A percentile compares a stretch with the other conserved stretches of the same genome.
These are phyloP conservation scores for Chloromyia formosa DNA, from an alignment of 2,888 invertebrate species.

Conservation along the genomic window DNA sequence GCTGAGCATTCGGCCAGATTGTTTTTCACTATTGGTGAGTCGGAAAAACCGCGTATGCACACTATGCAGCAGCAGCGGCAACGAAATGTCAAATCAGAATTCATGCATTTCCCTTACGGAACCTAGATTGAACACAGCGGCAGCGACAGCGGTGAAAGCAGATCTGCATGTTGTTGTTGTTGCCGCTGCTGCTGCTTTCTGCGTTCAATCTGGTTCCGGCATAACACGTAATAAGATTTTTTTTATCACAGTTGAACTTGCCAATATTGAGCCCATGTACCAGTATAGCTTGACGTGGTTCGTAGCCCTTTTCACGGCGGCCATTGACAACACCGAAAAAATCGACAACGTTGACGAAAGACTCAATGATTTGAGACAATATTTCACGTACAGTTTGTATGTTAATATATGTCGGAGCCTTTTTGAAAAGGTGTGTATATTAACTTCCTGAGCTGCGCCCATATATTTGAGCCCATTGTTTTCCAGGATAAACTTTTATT, in stretches of 20 bases:
- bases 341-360: conserved; percentile 82
- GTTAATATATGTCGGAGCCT: conserved; percentile 91
- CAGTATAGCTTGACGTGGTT: conserved; percentile 96
- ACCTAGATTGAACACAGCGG: too few species aligned
- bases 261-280: conserved; percentile 96
- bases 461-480: conserved; percentile 38
- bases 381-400: conserved; percentile 90
- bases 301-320: conserved; percentile 83
- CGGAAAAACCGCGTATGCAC: too few species aligned
- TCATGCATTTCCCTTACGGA: too few species aligned
- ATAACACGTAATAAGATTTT: too few species aligned
- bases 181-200: too few species aligned
- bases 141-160: too few species aligned
- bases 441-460: background rate
- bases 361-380: conserved; percentile 76
- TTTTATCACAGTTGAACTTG: conserved; percentile 74
- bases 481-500: conserved; percentile 88
- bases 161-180: too few species aligned
- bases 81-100: too few species aligned
- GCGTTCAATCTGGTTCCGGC: too few species aligned
- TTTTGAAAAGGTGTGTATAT: conserved; percentile 83
- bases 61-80: too few species aligned
- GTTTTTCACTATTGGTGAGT: conserved; percentile 83
- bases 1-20: conserved; percentile 88
- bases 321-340: conserved; percentile 87